These are phyloP conservation scores for Pedionomus torquatus DNA, from an alignment of 2,113 vertebrate genomes.

Conservation along the genomic window DNA sequence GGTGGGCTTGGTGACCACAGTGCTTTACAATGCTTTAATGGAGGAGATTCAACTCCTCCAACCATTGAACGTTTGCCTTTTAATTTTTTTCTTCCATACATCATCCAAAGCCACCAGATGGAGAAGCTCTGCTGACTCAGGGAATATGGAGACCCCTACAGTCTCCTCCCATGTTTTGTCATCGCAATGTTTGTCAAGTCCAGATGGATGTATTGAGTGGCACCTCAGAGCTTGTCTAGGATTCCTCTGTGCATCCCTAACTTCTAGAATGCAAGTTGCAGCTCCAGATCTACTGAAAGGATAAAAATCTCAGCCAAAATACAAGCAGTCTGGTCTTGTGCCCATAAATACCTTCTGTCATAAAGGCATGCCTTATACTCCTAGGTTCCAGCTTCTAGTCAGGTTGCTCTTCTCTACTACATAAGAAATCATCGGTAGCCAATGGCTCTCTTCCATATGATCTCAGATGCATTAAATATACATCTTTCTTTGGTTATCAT, in stretches of 20 bases:
- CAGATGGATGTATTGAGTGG: not conserved
- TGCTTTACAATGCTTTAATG: not conserved
- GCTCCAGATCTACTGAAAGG: not conserved
- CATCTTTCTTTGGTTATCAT: not conserved
- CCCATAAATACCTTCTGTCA: accelerated
- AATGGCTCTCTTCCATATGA: not conserved
- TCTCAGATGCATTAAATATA: not conserved
- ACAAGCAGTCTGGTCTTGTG: not conserved
- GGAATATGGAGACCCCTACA: not conserved
- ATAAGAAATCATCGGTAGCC: not conserved
- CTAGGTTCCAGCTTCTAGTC: not conserved
- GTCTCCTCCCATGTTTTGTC: not conserved
- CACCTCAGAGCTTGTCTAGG: not conserved
- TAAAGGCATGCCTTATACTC: not conserved
- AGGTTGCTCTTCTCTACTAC: not conserved
- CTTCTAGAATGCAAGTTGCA: not conserved
- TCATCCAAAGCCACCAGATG: not conserved
- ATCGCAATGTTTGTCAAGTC: not conserved
- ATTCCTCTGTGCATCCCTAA: not conserved
- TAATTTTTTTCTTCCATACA: not conserved
- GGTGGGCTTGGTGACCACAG: not conserved
- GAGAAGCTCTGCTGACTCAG: not conserved
- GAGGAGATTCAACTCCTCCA: not conserved
- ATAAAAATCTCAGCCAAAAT: not conserved
- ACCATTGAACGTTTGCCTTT: not conserved